Conservation (phyloP, 2,113 vertebrate genomes). For the Theropithecus gelada region DNA sequence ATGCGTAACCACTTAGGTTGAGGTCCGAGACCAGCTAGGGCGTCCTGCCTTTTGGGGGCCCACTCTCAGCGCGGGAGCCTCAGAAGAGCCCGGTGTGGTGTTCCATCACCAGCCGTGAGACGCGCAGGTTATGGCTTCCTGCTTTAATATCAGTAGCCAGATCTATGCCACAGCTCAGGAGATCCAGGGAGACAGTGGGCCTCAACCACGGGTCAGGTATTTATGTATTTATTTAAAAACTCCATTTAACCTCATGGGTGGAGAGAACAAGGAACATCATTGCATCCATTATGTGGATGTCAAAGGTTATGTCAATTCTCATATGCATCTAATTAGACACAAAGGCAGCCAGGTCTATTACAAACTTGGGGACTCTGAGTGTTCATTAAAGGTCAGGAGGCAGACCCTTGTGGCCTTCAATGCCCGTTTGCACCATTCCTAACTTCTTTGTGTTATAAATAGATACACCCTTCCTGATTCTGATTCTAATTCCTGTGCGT, state of each 20-base stretch:
- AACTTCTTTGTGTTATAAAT: neutral
- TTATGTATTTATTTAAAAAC: slow-evolving; percentile 32
- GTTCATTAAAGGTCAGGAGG: neutral
- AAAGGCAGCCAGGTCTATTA: neutral
- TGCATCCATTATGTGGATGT: slow-evolving; percentile 24
- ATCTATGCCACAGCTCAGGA: neutral
- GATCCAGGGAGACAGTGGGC: neutral
- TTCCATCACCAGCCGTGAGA: neutral
- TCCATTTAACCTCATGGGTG: neutral
- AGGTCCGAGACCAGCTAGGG: neutral
- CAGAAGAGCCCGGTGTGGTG: rapidly evolving
- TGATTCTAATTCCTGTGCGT: neutral
- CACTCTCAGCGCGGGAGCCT: rapidly evolving
- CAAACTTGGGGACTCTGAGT: neutral
- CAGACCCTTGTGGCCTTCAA: neutral
- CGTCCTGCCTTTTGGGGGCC: rapidly evolving
- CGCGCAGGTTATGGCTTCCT: neutral
- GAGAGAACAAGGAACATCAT: slow-evolving; percentile 10
- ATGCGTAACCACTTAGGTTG: rapidly evolving
- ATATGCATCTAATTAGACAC: slow-evolving; percentile 48
- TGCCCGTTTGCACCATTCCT: rapidly evolving
- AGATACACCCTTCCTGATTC: neutral
- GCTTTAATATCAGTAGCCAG: neutral
- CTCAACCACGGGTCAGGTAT: neutral
- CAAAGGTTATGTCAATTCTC: slow-evolving; percentile 51